These are phyloP conservation scores for Hypotaenidia philippensis DNA, from an alignment of 2,797 vertebrate genomes.

Conservation along the genomic window DNA sequence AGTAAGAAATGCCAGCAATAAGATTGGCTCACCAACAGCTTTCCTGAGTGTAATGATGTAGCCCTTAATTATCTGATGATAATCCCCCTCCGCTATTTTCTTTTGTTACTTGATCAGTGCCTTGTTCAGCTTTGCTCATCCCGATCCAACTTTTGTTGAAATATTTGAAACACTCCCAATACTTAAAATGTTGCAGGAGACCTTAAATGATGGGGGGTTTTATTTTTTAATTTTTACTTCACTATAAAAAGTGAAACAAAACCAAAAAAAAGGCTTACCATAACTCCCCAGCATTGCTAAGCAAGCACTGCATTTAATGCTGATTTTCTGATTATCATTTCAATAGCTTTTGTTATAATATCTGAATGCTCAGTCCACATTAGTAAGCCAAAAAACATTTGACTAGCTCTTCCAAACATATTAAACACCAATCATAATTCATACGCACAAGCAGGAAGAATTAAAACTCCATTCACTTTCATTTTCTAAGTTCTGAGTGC, in stretches of 20 bases:
- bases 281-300: background rate
- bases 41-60: background rate
- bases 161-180: background rate
- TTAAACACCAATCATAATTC: background rate
- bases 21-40: background rate
- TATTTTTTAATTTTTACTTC: background rate
- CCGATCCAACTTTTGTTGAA: background rate
- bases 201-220: background rate
- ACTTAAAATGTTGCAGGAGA: background rate
- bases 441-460: background rate
- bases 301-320: background rate
- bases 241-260: background rate
- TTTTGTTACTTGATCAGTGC: background rate
- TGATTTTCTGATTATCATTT: background rate
- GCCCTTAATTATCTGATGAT: background rate
- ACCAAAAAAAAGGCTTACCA: background rate
- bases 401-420: background rate
- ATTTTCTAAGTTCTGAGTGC: background rate
- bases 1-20: constrained; percentile 16
- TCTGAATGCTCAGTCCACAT: background rate
- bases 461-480: background rate
- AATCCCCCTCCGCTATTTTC: background rate
- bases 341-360: background rate
- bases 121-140: background rate
- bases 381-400: background rate